A percentile compares a stretch with the other conserved stretches of the same genome.
Evolutionary conservation across 2,113 vertebrate genomes (phyloP).

Genomic region (Struthidea cinerea): DNA sequence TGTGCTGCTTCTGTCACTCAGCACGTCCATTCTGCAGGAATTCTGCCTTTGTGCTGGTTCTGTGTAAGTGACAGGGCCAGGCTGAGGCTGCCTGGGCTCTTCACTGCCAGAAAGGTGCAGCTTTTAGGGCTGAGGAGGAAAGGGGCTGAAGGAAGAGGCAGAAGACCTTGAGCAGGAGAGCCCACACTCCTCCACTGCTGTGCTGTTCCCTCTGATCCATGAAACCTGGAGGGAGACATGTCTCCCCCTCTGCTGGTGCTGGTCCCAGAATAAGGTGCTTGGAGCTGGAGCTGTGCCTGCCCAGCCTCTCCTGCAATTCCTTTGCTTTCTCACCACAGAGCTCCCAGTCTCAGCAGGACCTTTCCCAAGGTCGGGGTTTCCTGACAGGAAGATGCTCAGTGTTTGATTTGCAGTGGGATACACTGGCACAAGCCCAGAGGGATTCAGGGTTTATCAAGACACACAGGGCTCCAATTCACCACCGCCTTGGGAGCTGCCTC

Average conservation of each 20-base stretch:
- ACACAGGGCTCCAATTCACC: background rate
- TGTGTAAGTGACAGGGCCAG: background rate
- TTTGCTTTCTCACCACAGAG: background rate
- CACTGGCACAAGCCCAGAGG: background rate
- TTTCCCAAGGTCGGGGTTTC: rapidly evolving
- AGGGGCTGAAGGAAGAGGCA: background rate
- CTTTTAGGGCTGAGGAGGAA: background rate
- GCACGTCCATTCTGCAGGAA: background rate
- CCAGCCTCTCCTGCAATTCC: background rate
- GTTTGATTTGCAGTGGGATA: background rate
- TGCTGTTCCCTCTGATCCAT: background rate
- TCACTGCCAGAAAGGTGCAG: background rate
- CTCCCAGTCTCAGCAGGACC: background rate
- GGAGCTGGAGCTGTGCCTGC: background rate
- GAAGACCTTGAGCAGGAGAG: background rate
- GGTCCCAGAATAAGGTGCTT: background rate
- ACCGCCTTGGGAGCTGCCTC: background rate
- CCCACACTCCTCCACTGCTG: background rate
- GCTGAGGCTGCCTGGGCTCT: background rate
- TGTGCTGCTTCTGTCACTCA: background rate
- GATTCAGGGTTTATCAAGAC: too few relatives aligned
- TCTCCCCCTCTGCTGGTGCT: rapidly evolving
- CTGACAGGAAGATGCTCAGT: background rate
- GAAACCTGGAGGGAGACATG: rapidly evolving
- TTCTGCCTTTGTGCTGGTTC: background rate